Percentiles rank a stretch among this genome's conserved stretches.
phyloP scores from a whole-genome alignment of 2,888 invertebrate species.

The Nezara viridula region DNA sequence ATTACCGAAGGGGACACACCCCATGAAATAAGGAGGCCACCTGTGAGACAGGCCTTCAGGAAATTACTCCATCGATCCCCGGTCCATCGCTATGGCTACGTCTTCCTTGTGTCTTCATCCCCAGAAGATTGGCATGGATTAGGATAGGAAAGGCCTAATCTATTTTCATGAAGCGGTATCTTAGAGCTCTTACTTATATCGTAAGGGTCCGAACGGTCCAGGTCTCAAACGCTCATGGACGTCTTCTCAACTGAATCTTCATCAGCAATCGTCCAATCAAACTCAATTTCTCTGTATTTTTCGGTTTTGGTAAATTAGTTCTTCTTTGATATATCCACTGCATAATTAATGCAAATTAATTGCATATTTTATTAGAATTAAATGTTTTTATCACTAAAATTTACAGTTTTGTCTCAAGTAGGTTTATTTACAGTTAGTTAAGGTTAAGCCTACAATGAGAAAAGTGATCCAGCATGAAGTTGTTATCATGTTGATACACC shows the following conservation, averaged over 20 bases:
- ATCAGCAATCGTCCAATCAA: background rate
- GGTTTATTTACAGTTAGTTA: too few relatives aligned
- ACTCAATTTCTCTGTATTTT: background rate
- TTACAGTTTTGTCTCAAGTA: too few relatives aligned
- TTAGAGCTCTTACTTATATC: background rate
- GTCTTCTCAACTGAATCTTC: too few relatives aligned
- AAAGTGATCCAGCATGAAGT: too few relatives aligned
- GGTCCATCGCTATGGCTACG: constrained; percentile 41
- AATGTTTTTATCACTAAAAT: too few relatives aligned
- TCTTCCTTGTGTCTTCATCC: background rate
- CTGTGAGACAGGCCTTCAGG: constrained; percentile 33
- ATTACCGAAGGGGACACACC: constrained; percentile 28
- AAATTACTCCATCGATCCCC: constrained; percentile 39
- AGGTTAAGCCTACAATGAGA: too few relatives aligned
- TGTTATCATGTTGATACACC: too few relatives aligned
- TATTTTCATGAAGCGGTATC: background rate
- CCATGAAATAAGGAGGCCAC: constrained; percentile 18
- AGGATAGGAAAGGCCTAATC: background rate
- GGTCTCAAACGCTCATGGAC: too few relatives aligned
- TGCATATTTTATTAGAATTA: too few relatives aligned
- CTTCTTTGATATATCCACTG: background rate
- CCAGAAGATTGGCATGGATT: background rate
- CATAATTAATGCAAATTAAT: too few relatives aligned
- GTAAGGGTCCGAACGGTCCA: background rate
- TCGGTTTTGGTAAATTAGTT: background rate